Conservation (phyloP, 2,888 invertebrate genomes). For the Ormyrus pomaceus region DNA sequence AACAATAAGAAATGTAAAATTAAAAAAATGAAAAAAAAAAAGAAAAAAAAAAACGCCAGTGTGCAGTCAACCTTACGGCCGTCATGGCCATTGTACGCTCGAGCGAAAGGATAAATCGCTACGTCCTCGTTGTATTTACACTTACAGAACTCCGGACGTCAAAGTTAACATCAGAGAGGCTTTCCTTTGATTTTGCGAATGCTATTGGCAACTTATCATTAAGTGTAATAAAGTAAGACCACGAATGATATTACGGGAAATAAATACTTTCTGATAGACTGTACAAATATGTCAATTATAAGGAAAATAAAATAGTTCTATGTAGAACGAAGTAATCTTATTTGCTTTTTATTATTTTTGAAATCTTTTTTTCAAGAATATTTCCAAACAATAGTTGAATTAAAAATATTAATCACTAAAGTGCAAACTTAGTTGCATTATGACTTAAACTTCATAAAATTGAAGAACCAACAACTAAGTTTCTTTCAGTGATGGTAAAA, state of each 20-base stretch:
- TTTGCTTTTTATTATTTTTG: slow-evolving; percentile 25
- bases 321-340: neutral
- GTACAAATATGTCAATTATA: slow-evolving; percentile 34
- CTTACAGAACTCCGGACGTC: slow-evolving; percentile 55
- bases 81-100: slow-evolving; percentile 67
- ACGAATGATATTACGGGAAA: slow-evolving; percentile 24
- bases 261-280: slow-evolving; percentile 40
- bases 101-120: slow-evolving; percentile 61
- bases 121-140: slow-evolving; percentile 60
- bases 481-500: slow-evolving; percentile 7
- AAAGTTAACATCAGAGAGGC: slow-evolving; percentile 49
- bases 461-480: slow-evolving; percentile 22
- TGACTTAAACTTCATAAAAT: slow-evolving; percentile 25
- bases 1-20: neutral
- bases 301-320: neutral
- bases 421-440: slow-evolving; percentile 8
- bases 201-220: slow-evolving; percentile 22
- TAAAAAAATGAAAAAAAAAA: neutral
- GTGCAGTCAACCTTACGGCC: slow-evolving; percentile 49
- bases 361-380: neutral
- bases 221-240: slow-evolving; percentile 15
- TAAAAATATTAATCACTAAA: slow-evolving; percentile 4
- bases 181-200: slow-evolving; percentile 41
- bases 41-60: slow-evolving; percentile 34
- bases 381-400: neutral